Base-by-base conservation (phyloP, 2,113 vertebrate genomes). In the Rhodinocichla rosea region DNA sequence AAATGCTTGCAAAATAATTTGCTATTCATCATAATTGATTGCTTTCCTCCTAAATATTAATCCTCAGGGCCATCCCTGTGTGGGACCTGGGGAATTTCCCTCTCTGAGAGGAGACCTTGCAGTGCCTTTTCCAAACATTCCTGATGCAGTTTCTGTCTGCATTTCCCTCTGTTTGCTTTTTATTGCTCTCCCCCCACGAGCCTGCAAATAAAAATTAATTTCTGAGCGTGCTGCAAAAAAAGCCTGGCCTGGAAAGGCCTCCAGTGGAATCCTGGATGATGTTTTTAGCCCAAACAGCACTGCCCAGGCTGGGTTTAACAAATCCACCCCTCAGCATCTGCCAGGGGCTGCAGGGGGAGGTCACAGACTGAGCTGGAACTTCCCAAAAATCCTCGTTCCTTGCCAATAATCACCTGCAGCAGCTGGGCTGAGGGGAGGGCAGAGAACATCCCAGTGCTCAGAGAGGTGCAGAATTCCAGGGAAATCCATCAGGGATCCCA, bases 1-100 rank as follows among this genome's bases (percentile, higher is more conserved):
- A 97, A 97, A 92, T 9, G 63, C 89, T 90, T 45, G 69, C 92
- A 75, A 95, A 96, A 96, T 80, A 60, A 87, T 81, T 90, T 76
- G 53, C 87, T 84, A 45, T 94, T 96, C 92, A 90, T 83, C 91
- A 84, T 55, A 53, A 79, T 85, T 56, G 82, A 97, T 94, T 94
- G 93, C 87, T 91, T 95, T 78, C 93, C 96, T 93, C 91, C 71
- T 19, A 94, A 96, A 75, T 40, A 47, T 82, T 13, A 18, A 89
- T 97, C 95, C 96, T 96, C 49, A 15, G 70, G 64, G 45, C 33
- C 16, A 9, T 44, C 27, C 11, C 50, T 16, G 16, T 6, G 56
- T 45, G 28, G 67, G 64, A 55, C 32, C 55, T 39, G 45, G 73
- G 24, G 33, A 23, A 53, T 24, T 92, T 76, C 32, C 23, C 65